Conservation (phyloP, 2,797 vertebrate genomes). For the Oreonectes daqikongensis region DNA sequence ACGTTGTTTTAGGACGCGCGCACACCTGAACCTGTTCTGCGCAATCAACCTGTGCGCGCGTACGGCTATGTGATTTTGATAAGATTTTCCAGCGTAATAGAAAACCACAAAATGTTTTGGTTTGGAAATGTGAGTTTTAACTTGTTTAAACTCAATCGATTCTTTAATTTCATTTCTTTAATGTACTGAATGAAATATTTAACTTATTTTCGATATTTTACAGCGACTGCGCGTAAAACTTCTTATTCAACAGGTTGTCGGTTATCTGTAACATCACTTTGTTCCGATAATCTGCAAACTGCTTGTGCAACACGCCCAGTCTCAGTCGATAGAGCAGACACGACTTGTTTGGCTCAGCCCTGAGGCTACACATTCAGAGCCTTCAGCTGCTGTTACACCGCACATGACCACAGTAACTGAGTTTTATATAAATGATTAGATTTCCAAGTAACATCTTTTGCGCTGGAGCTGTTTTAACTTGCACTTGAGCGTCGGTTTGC, state of each 20-base stretch:
- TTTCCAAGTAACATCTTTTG: background rate
- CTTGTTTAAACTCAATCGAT: no score
- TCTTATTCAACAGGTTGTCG: background rate
- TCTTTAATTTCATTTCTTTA: no score
- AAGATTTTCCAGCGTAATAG: background rate
- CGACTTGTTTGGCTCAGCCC: conserved; percentile 33
- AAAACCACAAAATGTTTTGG: background rate
- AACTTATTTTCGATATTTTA: no score
- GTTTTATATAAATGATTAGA: no score
- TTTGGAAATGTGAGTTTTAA: background rate
- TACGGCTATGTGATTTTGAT: background rate
- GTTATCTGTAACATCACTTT: background rate
- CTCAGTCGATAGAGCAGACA: conserved; percentile 6
- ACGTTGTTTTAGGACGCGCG: background rate
- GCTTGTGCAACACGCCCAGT: background rate
- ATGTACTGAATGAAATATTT: no score
- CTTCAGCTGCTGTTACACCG: background rate
- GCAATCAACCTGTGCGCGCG: conserved; percentile 16
- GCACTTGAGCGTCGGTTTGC: background rate
- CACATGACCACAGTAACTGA: no score
- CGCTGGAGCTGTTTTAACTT: background rate
- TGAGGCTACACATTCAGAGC: conserved; percentile 33
- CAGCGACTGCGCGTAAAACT: background rate
- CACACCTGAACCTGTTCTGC: conserved; percentile 5
- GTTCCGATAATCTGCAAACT: background rate